Base-by-base conservation (phyloP, 2,797 vertebrate species). In the Acipenser oxyrinchus region DNA sequence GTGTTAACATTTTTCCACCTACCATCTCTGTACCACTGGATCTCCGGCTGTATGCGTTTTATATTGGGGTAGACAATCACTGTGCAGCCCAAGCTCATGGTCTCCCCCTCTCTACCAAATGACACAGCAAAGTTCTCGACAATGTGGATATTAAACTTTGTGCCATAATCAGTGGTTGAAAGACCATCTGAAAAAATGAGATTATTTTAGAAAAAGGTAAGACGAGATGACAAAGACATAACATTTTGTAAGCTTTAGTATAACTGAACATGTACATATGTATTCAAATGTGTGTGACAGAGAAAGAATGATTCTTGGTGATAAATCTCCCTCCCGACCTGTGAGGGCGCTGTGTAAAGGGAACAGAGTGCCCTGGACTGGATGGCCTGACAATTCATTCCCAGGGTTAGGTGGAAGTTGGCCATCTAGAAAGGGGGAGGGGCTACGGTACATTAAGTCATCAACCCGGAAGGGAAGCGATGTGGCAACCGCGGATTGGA, bases 91-190 rank as follows among this genome's bases (percentile, higher is more conserved):
- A 99, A 78, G 75, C 96, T 99, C 86, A 98, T 66, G 0, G 97
- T 99, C 75, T 98, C 93, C 0, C 95, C 95, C 79, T 99, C 97
- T 73, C 69, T 75, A 66, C 97, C 95, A 72, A 97, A 98, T 7
- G 94, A 88, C 70, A 98, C 95, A 15, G 90, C 89, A 67, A 99
- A 99, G 72, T 92, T 91, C 72, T 98, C 96, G 0, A 96, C 81
- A 80, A 99, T 95, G 73, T 89, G 83, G 69, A 96, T 93, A 71
- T 90, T 76, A 81, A 99, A 99, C 75, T 92, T 96, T 69, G 96
- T 93, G 0, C 93, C 93, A 63, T 92, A 91, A 74, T 97, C 95
- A 12, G 90, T 75, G 64, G 23, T 37, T 37, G 88, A 89, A 82
- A 90, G 86, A 0, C 90, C 92, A 85, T 93, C 96, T 99, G 80